Evolutionary conservation across 2,113 vertebrate genomes (phyloP).

Genomic region (Xenopus borealis): DNA sequence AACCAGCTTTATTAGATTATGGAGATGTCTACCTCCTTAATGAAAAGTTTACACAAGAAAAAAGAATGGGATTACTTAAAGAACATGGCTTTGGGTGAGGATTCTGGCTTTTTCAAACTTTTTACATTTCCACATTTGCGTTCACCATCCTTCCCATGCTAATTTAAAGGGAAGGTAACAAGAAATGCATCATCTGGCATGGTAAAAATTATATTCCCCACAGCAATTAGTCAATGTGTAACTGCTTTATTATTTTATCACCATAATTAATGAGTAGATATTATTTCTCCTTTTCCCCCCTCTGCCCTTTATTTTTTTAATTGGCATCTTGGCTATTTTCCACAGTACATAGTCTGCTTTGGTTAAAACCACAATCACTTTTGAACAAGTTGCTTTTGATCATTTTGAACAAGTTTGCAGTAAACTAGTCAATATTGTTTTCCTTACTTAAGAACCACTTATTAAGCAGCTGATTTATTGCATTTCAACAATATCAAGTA

Average conservation of each 20-base stretch:
- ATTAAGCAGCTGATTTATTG: too few relatives aligned
- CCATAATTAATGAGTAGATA: conserved; percentile 31
- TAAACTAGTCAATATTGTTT: too few relatives aligned
- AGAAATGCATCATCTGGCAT: conserved; percentile 55
- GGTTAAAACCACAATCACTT: too few relatives aligned
- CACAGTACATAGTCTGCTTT: too few relatives aligned
- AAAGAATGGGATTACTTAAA: conserved; percentile 72
- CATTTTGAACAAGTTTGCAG: too few relatives aligned
- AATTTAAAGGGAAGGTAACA: conserved; percentile 59
- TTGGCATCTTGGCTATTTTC: too few relatives aligned
- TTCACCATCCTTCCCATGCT: conserved; percentile 54
- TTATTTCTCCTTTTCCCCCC: neutral
- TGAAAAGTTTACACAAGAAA: conserved; percentile 80
- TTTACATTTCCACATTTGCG: conserved; percentile 77
- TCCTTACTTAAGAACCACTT: too few relatives aligned
- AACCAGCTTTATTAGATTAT: conserved; percentile 79
- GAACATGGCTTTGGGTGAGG: conserved; percentile 62
- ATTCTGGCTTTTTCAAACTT: conserved; percentile 71
- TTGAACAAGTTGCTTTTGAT: too few relatives aligned
- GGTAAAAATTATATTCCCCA: conserved; percentile 63
- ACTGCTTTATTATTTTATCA: conserved; percentile 58
- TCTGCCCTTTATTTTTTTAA: too few relatives aligned
- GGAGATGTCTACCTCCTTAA: conserved; percentile 73
- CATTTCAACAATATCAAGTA: too few relatives aligned
- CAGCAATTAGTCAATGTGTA: conserved; percentile 50